Conservation (phyloP, 2,888 invertebrate genomes). For the Cheilosia vulpina region DNA sequence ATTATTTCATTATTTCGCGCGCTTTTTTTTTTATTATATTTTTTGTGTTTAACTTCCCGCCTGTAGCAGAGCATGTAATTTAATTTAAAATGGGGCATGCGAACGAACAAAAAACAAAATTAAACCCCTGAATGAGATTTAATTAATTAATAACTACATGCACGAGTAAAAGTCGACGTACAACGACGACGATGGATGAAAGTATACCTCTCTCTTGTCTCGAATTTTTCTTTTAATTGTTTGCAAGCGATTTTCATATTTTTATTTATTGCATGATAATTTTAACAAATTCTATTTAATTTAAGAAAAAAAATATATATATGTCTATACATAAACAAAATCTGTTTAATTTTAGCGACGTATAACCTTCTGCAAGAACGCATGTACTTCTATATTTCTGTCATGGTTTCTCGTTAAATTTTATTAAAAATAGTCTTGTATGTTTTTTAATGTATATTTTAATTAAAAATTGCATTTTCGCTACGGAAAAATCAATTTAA, state of each 20-base stretch:
- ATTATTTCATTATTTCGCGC: slow-evolving; percentile 56
- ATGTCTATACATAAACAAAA: too few species aligned
- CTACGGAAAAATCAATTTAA: slow-evolving; percentile 16
- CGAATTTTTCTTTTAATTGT: background rate
- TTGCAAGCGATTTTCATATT: background rate
- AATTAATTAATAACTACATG: slow-evolving; percentile 68
- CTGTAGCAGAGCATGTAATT: slow-evolving; percentile 51
- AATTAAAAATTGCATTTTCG: slow-evolving; percentile 43
- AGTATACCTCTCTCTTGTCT: slow-evolving; percentile 38
- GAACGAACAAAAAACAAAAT: slow-evolving; percentile 18
- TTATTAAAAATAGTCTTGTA: background rate
- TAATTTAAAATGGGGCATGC: slow-evolving; percentile 64
- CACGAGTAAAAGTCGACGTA: slow-evolving; percentile 12
- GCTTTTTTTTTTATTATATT: slow-evolving; percentile 29
- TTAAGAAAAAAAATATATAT: background rate
- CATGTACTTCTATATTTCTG: background rate
- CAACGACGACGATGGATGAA: slow-evolving; percentile 5
- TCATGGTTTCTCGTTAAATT: slow-evolving; percentile 10
- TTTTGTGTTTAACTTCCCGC: background rate
- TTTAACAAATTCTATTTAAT: background rate
- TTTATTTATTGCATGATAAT: background rate
- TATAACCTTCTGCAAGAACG: slow-evolving; percentile 11
- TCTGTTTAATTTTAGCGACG: background rate
- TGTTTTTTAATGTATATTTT: slow-evolving; percentile 9
- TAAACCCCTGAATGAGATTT: slow-evolving; percentile 62